phyloP scores from a whole-genome alignment of 37 sponge, comb jelly and placozoan species.

The Hormiphora californensis region DNA sequence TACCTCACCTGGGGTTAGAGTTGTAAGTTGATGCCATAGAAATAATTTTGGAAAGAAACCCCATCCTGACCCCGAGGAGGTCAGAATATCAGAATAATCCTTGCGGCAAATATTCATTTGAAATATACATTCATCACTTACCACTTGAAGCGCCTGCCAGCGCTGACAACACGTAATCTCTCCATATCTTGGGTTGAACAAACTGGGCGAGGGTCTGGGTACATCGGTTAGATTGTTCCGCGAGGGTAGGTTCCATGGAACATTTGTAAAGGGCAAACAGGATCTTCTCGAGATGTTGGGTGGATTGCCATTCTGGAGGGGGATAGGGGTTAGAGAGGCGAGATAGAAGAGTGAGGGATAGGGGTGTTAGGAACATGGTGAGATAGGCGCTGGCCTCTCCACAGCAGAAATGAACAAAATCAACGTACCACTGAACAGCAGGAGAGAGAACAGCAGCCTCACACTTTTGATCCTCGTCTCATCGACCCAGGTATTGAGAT shows the following conservation, averaged over 20 bases:
- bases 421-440: conserved; percentile 15
- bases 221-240: background rate
- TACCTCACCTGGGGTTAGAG: background rate
- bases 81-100: background rate
- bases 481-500: conserved; percentile 80
- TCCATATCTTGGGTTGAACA: conserved; percentile 1
- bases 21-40: background rate
- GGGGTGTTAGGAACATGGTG: no score
- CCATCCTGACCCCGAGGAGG: background rate
- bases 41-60: background rate
- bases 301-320: conserved; percentile 69
- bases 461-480: conserved; percentile 66
- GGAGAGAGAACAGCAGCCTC: conserved; percentile 26
- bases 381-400: no score
- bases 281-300: conserved; percentile 77
- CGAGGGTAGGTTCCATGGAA: conserved; percentile 38
- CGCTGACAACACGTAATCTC: background rate
- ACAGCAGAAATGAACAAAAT: no score
- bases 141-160: conserved; percentile 18
- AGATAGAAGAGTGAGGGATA: background rate
- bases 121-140: background rate
- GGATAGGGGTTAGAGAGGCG: background rate
- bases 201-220: conserved; percentile 43
- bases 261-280: conserved; percentile 76
- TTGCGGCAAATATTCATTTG: background rate